Evolutionary conservation across 2,113 vertebrate species (phyloP), one percentile per base, ranked within the genome.

Genomic region (Xyrauchen texanus): DNA sequence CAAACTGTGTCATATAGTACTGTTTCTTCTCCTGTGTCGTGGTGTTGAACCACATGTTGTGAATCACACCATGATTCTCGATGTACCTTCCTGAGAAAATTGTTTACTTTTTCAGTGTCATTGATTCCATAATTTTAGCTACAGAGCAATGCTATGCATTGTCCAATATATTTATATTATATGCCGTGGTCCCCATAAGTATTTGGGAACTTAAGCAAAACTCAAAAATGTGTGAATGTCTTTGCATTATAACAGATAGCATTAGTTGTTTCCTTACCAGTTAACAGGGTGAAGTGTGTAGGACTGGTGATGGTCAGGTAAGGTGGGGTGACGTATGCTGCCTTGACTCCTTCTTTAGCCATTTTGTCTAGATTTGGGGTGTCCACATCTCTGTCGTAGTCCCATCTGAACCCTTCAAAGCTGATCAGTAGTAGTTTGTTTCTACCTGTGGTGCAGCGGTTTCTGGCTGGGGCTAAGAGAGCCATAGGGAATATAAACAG

Each of bases 1-100:
- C 81, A 61, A 92, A 91, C 71, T 96, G 95, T 0, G 95, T 92
- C 78, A 11, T 5, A 58, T 95, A 85, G 88, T 95, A 96, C 68
- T 93, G 89, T 79, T 95, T 89, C 80, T 80, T 96, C 71, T 89
- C 0, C 2, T 91, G 93, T 0, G 85, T 93, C 71, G 69, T 93
- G 21, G 91, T 91, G 80, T 96, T 91, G 80, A 95, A 97, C 92
- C 90, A 97, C 86, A 96, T 95, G 89, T 97, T 98, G 65, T 97
- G 96, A 12, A 97, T 92, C 7, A 97, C 96, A 0, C 96, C 95
- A 0, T 97, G 96, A 78, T 95, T 95, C 88, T 97, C 95, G 10
- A 93, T 10, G 74, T 97, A 93, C 4, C 81, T 91, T 60, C 96
- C 96, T 97, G 86, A 0, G 67, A 8, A 58, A 63, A 84, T 7